Conservation (phyloP, 2,113 vertebrate genomes). For the Colius striatus region DNA sequence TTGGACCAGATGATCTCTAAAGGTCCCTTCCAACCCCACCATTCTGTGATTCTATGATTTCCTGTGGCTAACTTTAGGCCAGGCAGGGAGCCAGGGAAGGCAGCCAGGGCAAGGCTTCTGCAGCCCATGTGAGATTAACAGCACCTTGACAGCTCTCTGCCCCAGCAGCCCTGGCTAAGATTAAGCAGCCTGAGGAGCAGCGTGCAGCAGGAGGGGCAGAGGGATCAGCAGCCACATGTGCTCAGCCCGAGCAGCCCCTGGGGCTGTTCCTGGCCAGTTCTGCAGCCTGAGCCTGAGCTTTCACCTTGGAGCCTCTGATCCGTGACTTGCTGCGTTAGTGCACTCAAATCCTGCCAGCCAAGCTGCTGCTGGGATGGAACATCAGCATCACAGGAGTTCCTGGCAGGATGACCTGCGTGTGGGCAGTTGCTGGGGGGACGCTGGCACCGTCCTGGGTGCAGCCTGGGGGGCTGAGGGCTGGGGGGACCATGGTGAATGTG, state of each 20-base stretch:
- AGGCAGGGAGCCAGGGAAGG: background rate
- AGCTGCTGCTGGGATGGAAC: background rate
- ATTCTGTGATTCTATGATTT: too few relatives aligned
- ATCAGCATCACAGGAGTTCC: background rate
- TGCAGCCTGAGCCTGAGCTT: background rate
- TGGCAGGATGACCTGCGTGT: too few relatives aligned
- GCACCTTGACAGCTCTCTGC: background rate
- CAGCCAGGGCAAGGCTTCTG: background rate
- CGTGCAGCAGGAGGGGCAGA: accelerated
- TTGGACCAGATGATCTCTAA: too few relatives aligned
- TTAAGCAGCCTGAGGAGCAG: background rate
- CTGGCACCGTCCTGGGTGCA: background rate
- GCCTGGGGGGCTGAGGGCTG: accelerated
- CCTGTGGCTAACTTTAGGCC: background rate
- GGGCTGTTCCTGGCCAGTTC: accelerated
- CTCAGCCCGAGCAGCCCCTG: background rate
- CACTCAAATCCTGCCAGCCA: background rate
- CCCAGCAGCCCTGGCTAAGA: background rate
- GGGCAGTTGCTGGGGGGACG: too few relatives aligned
- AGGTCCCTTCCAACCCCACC: too few relatives aligned
- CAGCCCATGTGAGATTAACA: background rate
- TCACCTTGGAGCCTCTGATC: background rate
- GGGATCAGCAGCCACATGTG: accelerated
- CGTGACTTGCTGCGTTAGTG: accelerated
- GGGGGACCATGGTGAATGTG: accelerated